Conservation (phyloP, 2,113 vertebrate genomes). For the Neolamprologus modestus region DNA sequence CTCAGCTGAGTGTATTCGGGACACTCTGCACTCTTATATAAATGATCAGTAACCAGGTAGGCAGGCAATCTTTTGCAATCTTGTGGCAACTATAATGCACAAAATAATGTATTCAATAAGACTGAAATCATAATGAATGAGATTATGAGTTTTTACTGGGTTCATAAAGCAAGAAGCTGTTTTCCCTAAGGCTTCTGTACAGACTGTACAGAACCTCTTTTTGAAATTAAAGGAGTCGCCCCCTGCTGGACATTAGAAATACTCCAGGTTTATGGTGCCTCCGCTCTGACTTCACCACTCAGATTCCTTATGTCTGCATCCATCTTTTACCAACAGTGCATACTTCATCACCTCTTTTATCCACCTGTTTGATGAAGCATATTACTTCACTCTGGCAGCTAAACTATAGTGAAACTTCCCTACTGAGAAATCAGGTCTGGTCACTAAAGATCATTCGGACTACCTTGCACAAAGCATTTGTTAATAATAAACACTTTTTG, state of each 20-base stretch:
- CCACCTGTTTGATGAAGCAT: not conserved
- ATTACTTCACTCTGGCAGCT: not conserved
- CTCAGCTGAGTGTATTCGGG: not conserved
- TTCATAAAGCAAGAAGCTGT: not conserved
- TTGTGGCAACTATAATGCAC: not conserved
- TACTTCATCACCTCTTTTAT: not conserved
- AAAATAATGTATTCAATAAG: not conserved
- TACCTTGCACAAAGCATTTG: not conserved
- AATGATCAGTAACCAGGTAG: not conserved
- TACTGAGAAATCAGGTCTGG: not conserved
- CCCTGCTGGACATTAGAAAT: not conserved
- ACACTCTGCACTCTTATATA: not conserved
- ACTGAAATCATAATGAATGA: not conserved
- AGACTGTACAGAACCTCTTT: not conserved
- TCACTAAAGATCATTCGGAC: not conserved
- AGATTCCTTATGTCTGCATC: not conserved
- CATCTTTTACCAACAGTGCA: not conserved
- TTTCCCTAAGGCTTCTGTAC: not conserved
- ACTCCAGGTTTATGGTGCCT: not conserved
- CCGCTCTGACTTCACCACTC: not conserved
- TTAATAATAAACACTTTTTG: not conserved
- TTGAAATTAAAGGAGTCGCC: not conserved
- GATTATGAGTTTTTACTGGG: not conserved
- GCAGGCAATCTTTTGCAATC: not conserved
- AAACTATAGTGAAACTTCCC: not conserved